Evolutionary conservation across 2,888 invertebrate genomes (phyloP).

Genomic region (Ophraella communa): DNA sequence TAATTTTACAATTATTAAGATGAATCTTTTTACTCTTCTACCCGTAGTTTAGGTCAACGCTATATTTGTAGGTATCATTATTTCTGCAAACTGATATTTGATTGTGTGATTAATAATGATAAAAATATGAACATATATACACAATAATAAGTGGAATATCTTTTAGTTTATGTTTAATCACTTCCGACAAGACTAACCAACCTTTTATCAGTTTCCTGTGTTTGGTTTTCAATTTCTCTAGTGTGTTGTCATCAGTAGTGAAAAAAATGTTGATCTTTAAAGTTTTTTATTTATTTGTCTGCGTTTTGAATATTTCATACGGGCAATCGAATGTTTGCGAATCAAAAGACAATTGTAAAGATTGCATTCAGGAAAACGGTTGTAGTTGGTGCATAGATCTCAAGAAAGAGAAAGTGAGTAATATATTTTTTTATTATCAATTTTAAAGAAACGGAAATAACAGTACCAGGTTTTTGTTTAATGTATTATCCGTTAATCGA

Average conservation of each 20-base stretch:
- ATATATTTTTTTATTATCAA: neutral
- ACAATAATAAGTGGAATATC: neutral
- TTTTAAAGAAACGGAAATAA: neutral
- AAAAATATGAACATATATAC: neutral
- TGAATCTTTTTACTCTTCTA: too few relatives aligned
- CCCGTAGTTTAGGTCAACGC: too few relatives aligned
- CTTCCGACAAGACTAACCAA: neutral
- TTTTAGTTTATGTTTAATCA: neutral
- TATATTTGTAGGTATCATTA: too few relatives aligned
- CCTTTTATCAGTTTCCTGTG: conserved; percentile 15
- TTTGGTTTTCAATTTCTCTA: neutral
- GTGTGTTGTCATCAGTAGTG: neutral
- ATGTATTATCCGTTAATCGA: too few relatives aligned
- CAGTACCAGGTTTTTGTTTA: too few relatives aligned
- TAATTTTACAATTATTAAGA: too few relatives aligned
- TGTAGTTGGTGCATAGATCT: conserved; percentile 61
- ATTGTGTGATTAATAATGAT: neutral
- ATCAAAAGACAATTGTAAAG: conserved; percentile 58
- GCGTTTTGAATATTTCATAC: neutral
- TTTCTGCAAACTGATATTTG: neutral
- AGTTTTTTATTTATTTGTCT: neutral
- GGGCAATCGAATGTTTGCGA: conserved; percentile 27
- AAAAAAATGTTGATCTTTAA: conserved; percentile 9
- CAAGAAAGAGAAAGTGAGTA: conserved; percentile 24
- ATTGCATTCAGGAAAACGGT: conserved; percentile 59